Conservation (phyloP, 1,140 invertebrate genomes). For the Pentalonia nigronervosa region DNA sequence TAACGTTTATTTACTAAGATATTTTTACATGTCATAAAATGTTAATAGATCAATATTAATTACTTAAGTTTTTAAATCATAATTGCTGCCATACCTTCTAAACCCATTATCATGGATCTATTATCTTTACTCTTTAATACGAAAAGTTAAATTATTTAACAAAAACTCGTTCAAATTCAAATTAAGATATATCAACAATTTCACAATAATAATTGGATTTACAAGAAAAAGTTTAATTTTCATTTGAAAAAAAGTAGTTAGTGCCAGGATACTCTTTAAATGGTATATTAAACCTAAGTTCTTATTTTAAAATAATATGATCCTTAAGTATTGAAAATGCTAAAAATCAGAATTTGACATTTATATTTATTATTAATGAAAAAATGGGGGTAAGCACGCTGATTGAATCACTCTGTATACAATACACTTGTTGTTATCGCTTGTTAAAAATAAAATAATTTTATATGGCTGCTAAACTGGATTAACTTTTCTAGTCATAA, state of each 20-base stretch:
- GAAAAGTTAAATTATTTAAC: not conserved
- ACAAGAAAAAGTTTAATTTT: no score
- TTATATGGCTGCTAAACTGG: not conserved
- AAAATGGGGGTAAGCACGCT: not conserved
- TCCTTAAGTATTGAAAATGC: not conserved
- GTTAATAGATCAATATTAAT: not conserved
- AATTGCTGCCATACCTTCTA: not conserved
- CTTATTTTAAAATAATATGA: not conserved
- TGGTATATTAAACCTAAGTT: not conserved
- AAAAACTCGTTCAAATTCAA: not conserved
- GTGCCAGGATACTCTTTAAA: not conserved
- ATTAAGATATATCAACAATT: not conserved
- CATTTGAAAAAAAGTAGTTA: not conserved
- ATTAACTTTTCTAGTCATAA: slow-evolving; percentile 25
- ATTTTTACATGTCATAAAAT: not conserved
- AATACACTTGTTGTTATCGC: not conserved
- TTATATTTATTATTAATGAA: not conserved
- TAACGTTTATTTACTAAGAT: not conserved
- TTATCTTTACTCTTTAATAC: not conserved
- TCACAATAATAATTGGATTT: not conserved
- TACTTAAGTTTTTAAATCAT: not conserved
- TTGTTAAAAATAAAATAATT: not conserved
- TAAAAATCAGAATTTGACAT: not conserved
- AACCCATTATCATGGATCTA: not conserved
- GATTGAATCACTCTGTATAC: not conserved